phyloP scores from a whole-genome alignment of 2,113 vertebrate genomes.

The Neomonachus schauinslandi region DNA sequence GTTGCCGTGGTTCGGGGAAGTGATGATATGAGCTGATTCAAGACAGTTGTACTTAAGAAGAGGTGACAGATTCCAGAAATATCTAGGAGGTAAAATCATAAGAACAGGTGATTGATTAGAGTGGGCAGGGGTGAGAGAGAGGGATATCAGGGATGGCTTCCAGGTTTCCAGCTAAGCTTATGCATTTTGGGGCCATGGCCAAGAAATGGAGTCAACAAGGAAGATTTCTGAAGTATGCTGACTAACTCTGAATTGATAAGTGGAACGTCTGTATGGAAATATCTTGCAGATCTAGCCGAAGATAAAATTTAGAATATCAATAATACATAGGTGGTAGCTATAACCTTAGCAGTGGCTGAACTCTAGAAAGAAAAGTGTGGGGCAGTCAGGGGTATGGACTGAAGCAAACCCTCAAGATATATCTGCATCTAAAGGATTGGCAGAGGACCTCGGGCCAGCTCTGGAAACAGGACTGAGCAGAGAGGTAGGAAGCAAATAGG shows the following conservation, averaged over 20 bases:
- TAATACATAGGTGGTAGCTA: not conserved
- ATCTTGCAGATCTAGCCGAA: not conserved
- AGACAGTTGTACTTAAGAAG: not conserved
- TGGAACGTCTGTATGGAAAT: not conserved
- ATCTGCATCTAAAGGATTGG: not conserved
- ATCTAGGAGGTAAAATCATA: not conserved
- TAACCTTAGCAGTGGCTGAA: not conserved
- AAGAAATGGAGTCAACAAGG: not conserved
- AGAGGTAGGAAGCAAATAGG: not conserved
- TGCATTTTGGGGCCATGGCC: not conserved
- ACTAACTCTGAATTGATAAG: not conserved
- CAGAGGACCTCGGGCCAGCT: fast-evolving
- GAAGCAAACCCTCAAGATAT: not conserved
- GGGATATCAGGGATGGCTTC: not conserved
- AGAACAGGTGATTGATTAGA: not conserved
- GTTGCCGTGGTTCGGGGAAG: not conserved
- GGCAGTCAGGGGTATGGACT: not conserved
- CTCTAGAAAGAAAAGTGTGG: not conserved
- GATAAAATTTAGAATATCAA: not conserved
- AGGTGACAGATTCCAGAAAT: constrained; percentile 13
- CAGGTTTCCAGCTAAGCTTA: not conserved
- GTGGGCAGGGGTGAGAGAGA: not conserved
- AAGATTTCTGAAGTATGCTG: not conserved
- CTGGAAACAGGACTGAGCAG: not conserved
- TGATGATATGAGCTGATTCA: not conserved